Conservation (phyloP, 2,113 vertebrate genomes). For the Pterocles burchelli region DNA sequence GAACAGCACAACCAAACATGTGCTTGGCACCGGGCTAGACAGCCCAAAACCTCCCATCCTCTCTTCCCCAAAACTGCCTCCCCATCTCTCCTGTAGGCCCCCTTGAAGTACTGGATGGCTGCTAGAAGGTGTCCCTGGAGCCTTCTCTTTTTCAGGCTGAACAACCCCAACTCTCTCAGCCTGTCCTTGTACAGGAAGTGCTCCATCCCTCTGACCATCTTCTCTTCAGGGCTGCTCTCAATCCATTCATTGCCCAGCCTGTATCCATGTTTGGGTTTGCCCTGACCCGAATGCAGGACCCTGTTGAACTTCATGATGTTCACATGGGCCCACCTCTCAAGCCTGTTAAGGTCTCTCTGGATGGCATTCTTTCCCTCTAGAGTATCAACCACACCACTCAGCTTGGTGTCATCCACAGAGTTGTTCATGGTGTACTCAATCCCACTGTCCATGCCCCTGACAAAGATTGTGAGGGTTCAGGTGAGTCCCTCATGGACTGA, state of each 20-base stretch:
- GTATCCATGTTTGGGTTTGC: not conserved
- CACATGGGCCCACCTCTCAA: not conserved
- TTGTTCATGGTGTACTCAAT: not conserved
- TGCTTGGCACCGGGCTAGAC: fast-evolving
- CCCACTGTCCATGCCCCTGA: fast-evolving
- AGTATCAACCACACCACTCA: not conserved
- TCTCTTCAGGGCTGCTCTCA: not conserved
- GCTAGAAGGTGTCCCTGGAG: not conserved
- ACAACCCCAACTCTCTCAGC: not conserved
- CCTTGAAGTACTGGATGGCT: not conserved
- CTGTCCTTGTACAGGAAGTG: not conserved
- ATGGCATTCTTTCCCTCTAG: not conserved
- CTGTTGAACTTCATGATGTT: not conserved
- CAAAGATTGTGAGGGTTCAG: not conserved
- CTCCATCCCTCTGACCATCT: not conserved
- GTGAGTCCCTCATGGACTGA: fast-evolving
- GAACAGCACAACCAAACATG: not conserved
- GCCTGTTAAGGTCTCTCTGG: not conserved
- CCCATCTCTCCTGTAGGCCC: not conserved
- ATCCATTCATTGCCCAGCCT: not conserved
- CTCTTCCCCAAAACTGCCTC: not conserved
- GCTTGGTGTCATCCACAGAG: fast-evolving
- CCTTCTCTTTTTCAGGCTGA: not conserved
- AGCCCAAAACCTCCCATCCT: not conserved
- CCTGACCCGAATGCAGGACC: fast-evolving